phyloP scores from a whole-genome alignment of 2,113 vertebrate genomes.

The Sander lucioperca region DNA sequence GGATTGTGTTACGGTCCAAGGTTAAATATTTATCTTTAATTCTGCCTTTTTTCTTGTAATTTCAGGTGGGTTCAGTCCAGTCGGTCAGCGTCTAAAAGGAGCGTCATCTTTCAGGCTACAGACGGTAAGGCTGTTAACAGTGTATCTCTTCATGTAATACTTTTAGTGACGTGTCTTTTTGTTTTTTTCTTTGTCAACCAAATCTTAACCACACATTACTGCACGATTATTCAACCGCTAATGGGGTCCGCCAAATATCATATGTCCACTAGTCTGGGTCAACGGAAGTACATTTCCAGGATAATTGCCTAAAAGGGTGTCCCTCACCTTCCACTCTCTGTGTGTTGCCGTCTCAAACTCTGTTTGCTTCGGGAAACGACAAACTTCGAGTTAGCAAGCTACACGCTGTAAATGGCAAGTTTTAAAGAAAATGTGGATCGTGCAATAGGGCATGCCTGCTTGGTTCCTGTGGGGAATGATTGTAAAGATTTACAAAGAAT shows the following conservation, averaged over 20 bases:
- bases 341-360: too few relatives aligned
- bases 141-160: not conserved
- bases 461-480: too few relatives aligned
- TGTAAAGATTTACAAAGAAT: too few relatives aligned
- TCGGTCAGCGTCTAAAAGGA: slow-evolving; percentile 84
- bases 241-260: not conserved
- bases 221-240: not conserved
- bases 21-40: not conserved
- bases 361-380: too few relatives aligned
- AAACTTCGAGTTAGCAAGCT: too few relatives aligned
- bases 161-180: not conserved
- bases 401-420: too few relatives aligned
- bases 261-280: not conserved
- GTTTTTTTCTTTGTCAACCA: not conserved
- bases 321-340: too few relatives aligned
- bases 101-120: slow-evolving; percentile 84
- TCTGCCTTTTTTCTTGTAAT: slow-evolving; percentile 70
- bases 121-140: slow-evolving; percentile 81
- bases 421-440: too few relatives aligned
- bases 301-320: too few relatives aligned
- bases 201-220: not conserved
- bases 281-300: too few relatives aligned
- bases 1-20: not conserved
- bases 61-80: slow-evolving; percentile 88
- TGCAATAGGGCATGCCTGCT: too few relatives aligned